Evolutionary conservation across 2,113 vertebrate genomes (phyloP).

Genomic region (Oreocharis arfaki): DNA sequence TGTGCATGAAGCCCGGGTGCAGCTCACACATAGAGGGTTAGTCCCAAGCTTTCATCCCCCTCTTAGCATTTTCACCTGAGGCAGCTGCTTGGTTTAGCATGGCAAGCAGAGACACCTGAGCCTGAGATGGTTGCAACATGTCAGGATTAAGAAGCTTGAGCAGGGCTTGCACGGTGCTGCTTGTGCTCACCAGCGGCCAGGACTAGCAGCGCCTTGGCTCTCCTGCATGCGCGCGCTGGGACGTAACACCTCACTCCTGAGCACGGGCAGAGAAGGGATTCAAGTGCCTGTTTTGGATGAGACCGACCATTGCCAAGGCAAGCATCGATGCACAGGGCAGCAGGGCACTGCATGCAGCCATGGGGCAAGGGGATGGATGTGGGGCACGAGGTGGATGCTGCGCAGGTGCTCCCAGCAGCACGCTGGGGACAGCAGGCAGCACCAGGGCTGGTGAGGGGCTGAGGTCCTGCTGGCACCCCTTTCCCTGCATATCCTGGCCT

Average conservation of each 20-base stretch:
- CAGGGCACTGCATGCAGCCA: background rate
- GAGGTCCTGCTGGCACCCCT: background rate
- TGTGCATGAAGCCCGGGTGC: accelerated
- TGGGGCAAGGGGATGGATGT: accelerated
- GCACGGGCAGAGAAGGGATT: background rate
- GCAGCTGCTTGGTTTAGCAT: background rate
- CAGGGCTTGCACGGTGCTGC: background rate
- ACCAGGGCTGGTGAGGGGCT: accelerated
- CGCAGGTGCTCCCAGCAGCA: accelerated
- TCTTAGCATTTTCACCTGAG: background rate
- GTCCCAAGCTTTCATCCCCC: background rate
- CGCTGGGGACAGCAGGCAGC: background rate
- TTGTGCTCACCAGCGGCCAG: accelerated
- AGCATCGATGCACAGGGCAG: accelerated
- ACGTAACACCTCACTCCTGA: accelerated
- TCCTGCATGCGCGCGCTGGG: accelerated
- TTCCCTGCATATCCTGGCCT: background rate
- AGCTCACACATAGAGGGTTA: background rate
- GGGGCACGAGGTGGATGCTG: background rate
- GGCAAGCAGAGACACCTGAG: background rate
- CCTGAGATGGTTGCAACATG: accelerated
- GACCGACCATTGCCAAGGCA: accelerated
- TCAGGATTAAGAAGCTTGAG: background rate
- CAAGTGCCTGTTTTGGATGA: accelerated
- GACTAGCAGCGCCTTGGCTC: accelerated